phyloP scores from a whole-genome alignment of 2,113 vertebrate genomes.

The Sterna hirundo region DNA sequence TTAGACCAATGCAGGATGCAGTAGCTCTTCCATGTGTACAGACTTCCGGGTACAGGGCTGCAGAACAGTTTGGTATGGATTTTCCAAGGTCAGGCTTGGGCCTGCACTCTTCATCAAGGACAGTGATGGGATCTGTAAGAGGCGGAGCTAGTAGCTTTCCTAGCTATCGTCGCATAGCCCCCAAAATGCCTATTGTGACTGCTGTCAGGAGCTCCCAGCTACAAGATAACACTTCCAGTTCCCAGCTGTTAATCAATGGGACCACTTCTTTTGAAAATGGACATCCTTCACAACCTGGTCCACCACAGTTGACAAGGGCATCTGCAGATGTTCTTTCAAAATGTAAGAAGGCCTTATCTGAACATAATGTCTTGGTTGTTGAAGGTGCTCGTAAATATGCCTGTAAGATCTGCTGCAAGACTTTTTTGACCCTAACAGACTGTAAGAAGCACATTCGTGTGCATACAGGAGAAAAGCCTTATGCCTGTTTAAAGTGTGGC shows the following conservation, averaged over 20 bases:
- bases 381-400: slow-evolving; percentile 95
- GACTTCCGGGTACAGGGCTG: slow-evolving; percentile 67
- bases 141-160: slow-evolving; percentile 80
- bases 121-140: slow-evolving; percentile 74
- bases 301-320: slow-evolving; percentile 87
- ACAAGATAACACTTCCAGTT: slow-evolving; percentile 78
- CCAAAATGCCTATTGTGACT: slow-evolving; percentile 83
- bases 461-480: slow-evolving; percentile 93
- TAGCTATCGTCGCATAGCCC: slow-evolving; percentile 88
- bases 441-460: slow-evolving; percentile 97
- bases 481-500: slow-evolving; percentile 93
- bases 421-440: slow-evolving; percentile 92
- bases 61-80: slow-evolving; percentile 86
- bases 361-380: slow-evolving; percentile 93
- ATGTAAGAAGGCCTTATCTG: slow-evolving; percentile 93
- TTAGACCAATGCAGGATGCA: slow-evolving; percentile 82
- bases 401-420: slow-evolving; percentile 96
- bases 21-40: slow-evolving; percentile 77
- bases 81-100: slow-evolving; percentile 86
- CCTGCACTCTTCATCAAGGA: slow-evolving; percentile 83
- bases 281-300: slow-evolving; percentile 74
- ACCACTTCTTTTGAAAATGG: slow-evolving; percentile 70
- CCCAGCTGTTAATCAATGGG: slow-evolving; percentile 82
- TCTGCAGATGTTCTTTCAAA: slow-evolving; percentile 95
- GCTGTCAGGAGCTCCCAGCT: slow-evolving; percentile 76